Percentiles rank a stretch among this genome's conserved stretches.
Conservation (phyloP, 2,113 vertebrate genomes). For the Sapayoa aenigma region DNA sequence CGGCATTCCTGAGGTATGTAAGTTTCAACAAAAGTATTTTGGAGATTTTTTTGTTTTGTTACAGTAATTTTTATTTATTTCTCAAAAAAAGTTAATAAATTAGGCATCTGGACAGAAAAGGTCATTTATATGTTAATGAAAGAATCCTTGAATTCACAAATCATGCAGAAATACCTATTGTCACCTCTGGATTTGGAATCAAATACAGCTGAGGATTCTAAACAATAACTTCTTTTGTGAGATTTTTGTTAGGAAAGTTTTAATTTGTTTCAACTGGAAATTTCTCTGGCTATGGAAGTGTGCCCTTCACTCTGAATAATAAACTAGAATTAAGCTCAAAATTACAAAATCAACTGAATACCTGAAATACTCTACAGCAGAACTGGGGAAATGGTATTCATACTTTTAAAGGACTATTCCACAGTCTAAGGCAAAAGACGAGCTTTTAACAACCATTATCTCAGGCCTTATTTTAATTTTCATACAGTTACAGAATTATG, state of each 20-base stretch:
- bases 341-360: background rate
- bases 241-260: background rate
- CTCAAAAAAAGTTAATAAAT: background rate
- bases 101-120: background rate
- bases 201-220: conserved; percentile 18
- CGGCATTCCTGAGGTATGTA: background rate
- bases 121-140: conserved; percentile 37
- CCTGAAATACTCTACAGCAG: background rate
- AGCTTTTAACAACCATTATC: background rate
- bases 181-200: conserved; percentile 9
- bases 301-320: background rate
- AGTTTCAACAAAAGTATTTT: background rate
- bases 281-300: background rate
- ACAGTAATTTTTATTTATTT: background rate
- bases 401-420: background rate
- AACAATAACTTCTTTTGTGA: background rate
- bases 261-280: background rate
- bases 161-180: background rate
- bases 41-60: background rate
- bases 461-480: background rate
- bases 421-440: background rate
- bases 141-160: conserved; percentile 35
- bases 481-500: background rate
- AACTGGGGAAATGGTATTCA: background rate
- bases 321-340: background rate